Evolutionary conservation across 2,113 vertebrate genomes (phyloP).

Genomic region (Lycocorax pyrrhopterus): DNA sequence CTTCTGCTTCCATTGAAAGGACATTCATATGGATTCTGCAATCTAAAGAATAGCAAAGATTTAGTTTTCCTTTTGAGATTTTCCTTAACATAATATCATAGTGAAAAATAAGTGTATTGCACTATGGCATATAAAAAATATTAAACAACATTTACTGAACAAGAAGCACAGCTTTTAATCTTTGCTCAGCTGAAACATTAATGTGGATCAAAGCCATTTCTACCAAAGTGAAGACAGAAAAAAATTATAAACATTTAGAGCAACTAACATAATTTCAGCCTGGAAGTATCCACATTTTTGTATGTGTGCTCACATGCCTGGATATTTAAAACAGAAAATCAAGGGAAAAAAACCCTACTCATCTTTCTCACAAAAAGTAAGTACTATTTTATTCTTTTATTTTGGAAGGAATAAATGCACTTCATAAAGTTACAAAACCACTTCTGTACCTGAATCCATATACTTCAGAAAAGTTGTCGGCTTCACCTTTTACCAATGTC

Average conservation of each 20-base stretch:
- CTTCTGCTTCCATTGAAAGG: constrained; percentile 91
- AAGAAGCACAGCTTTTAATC: background rate
- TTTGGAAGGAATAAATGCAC: background rate
- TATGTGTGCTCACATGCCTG: background rate
- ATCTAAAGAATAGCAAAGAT: constrained; percentile 61
- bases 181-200: background rate
- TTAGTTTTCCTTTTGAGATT: background rate
- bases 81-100: background rate
- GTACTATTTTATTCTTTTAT: background rate
- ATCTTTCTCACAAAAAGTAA: background rate
- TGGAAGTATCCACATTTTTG: background rate
- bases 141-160: background rate
- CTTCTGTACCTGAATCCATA: constrained; percentile 84
- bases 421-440: background rate
- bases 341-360: background rate
- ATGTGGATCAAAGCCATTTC: background rate
- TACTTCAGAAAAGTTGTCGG: constrained; percentile 95
- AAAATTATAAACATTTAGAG: background rate
- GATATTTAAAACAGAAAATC: background rate
- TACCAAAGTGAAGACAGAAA: background rate
- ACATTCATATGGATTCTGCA: constrained; percentile 92
- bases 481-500: constrained; percentile 85
- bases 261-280: background rate
- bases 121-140: background rate
- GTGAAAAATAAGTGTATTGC: background rate